Evolutionary conservation across 1,140 invertebrate genomes (phyloP).

Genomic region (Gyrodactylus salaris): DNA sequence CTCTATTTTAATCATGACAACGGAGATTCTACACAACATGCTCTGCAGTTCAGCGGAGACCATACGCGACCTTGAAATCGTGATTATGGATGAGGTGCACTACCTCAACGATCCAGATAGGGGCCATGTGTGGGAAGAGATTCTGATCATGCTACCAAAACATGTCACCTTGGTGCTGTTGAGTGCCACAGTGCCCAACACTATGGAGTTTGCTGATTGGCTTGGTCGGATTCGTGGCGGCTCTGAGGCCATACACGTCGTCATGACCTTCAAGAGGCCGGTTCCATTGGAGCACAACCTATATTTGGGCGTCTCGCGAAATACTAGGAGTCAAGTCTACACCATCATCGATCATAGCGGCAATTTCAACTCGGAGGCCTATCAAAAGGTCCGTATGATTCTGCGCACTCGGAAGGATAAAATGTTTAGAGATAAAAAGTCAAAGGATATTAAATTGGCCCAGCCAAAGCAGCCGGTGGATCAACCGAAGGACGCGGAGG

Average conservation of each 20-base stretch:
- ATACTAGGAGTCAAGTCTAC: constrained; percentile 41
- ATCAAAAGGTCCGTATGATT: not conserved
- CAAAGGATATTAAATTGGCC: not conserved
- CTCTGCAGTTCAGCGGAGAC: constrained; percentile 72
- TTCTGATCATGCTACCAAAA: constrained; percentile 61
- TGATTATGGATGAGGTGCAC: constrained; percentile 97
- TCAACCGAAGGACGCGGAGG: not conserved
- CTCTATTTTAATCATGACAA: constrained; percentile 89
- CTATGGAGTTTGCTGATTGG: constrained; percentile 35
- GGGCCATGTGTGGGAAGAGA: constrained; percentile 97
- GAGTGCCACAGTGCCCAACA: constrained; percentile 87
- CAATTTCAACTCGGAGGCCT: constrained; percentile 12
- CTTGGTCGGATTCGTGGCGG: not conserved
- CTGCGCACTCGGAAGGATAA: not conserved
- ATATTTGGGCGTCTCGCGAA: constrained; percentile 47
- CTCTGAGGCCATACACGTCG: constrained; percentile 34
- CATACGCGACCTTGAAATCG: constrained; percentile 75
- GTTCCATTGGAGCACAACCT: constrained; percentile 74
- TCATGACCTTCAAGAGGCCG: constrained; percentile 60
- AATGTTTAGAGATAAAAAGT: not conserved
- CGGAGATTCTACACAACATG: constrained; percentile 87
- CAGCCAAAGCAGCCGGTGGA: not conserved
- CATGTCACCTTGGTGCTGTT: constrained; percentile 82
- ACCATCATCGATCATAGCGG: constrained; percentile 36
- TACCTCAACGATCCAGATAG: constrained; percentile 90